Base-by-base conservation (phyloP, 1,140 invertebrate genomes). In the Lordiphosa collinella region DNA sequence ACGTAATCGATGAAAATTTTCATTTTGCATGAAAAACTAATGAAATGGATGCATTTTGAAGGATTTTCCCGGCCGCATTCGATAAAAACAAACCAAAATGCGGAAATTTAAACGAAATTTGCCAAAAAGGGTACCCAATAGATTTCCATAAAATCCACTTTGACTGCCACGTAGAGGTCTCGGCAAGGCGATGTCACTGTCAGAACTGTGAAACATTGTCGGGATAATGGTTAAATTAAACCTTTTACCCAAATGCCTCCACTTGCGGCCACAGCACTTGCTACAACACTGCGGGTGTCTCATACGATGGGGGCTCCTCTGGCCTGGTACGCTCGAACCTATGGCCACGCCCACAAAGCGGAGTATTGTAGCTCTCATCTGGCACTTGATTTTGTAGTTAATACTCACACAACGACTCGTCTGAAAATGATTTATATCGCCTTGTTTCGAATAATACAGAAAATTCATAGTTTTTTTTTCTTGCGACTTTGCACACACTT, bases 51-150 rank as follows among this genome's bases (percentile, higher is more conserved):
- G 65, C 12, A 64, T 70, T 64, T 70, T 66, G 25, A 49, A 46
- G 63, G 57, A 50, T 59, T 82, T 89, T 89, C 47, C 41, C 53
- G 37, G 46, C 54, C 36, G 62, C 64, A 80, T 68, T 22, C 46
- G 43, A 58, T 50, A 64, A 90, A 85, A 86, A 71, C 64, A 64
- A 68, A 72, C 57, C 54, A 43, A 70, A 75, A 71, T 57, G 51
- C 18, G 46, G 11, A 55, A 92, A 91, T 93, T 93, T 89, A 90
- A 91, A 90, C 86, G 90, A 78, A 93, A 92, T 92, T 94, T 93
- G 89, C 91, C 89, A 93, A 94, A 94, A 94, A 92, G 93, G 93
- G 93, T 93, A 92, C 90, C 89, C 71, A 80, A 88, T 63, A 52
- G 58, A 88, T 80, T 90, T 89, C 89, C 59, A 69, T 90, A 93